These are phyloP conservation scores for Geophilus truncorum DNA, from an alignment of 2,888 invertebrate species.

Conservation along the genomic window DNA sequence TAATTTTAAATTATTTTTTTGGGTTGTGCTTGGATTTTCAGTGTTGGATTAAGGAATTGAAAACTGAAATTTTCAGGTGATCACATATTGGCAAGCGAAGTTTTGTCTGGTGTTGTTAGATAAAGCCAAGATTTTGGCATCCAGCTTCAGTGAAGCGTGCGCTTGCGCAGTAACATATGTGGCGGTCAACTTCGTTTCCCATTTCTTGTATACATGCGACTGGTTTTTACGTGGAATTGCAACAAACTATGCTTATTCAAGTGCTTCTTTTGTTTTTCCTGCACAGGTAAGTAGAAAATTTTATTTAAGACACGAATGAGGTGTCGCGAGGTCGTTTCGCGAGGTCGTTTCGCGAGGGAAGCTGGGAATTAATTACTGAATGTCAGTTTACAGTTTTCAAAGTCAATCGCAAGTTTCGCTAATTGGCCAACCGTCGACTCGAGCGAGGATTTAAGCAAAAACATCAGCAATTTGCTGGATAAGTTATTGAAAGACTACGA, in stretches of 20 bases:
- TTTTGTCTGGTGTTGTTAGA: not conserved
- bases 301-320: not conserved
- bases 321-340: not conserved
- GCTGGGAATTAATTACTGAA: too few species aligned
- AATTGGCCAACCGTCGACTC: not conserved
- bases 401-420: not conserved
- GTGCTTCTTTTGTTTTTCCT: not conserved
- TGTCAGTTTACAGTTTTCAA: not conserved
- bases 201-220: not conserved
- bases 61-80: not conserved
- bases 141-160: not conserved
- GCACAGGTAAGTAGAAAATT: not conserved
- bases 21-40: too few species aligned
- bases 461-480: conserved; percentile 77
- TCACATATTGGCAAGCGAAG: not conserved
- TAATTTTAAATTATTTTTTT: too few species aligned
- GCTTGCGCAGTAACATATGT: not conserved
- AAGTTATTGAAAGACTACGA: conserved; percentile 84
- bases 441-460: conserved; percentile 45
- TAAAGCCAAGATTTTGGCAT: not conserved
- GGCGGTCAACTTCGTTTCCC: not conserved
- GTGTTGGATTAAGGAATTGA: not conserved
- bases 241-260: not conserved
- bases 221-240: not conserved
- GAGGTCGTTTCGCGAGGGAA: too few species aligned